phyloP scores from a whole-genome alignment of 2,113 vertebrate genomes.

The Zosterops lateralis region DNA sequence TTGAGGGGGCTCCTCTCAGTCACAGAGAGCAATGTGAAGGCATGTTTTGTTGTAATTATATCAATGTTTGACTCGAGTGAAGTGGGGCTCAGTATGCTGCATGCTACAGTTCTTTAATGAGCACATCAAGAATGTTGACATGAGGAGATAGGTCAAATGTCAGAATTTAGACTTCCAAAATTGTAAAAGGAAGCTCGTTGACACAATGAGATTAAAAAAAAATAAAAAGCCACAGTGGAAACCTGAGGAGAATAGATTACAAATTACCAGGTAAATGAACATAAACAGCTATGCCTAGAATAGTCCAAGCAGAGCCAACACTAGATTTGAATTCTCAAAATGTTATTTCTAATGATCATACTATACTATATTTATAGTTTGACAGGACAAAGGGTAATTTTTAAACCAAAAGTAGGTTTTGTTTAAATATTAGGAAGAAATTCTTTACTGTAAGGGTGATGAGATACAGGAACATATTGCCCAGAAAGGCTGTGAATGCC shows the following conservation, averaged over 20 bases:
- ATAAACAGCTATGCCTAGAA: background rate
- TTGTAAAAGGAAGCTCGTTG: background rate
- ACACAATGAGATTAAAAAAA: background rate
- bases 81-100: rapidly evolving
- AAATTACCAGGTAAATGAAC: background rate
- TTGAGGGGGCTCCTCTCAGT: background rate
- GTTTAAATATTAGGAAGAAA: background rate
- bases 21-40: rapidly evolving
- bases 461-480: background rate
- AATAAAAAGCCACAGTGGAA: background rate
- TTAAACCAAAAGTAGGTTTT: background rate
- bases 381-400: background rate
- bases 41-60: too few relatives aligned
- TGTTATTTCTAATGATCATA: rapidly evolving
- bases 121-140: background rate
- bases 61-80: background rate
- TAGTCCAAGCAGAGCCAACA: background rate
- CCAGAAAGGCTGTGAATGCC: background rate
- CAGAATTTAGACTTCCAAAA: background rate
- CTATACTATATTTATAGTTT: background rate
- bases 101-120: background rate
- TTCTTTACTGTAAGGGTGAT: background rate
- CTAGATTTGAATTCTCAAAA: background rate
- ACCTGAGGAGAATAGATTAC: background rate
- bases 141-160: background rate